Evolutionary conservation across 2,797 vertebrate genomes (phyloP).

Genomic region (Falco biarmicus): DNA sequence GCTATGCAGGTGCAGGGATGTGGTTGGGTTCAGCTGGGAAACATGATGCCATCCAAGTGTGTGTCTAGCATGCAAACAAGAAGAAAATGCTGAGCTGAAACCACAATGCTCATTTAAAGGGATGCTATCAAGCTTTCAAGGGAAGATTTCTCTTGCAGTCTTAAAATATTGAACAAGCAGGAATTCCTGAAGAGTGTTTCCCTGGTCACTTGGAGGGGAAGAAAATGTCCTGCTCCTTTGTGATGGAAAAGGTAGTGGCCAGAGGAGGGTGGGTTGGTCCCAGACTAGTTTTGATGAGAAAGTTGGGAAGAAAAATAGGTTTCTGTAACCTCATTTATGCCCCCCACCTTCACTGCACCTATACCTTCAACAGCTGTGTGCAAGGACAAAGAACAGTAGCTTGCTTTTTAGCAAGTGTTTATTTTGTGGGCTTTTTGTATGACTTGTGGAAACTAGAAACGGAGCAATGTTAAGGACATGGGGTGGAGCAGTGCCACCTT

Average conservation of each 20-base stretch:
- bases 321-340: neutral
- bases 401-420: neutral
- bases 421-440: neutral
- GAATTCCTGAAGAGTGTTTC: neutral
- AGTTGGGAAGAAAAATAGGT: neutral
- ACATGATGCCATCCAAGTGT: conserved; percentile 49
- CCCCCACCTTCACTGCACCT: neutral
- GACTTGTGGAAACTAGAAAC: neutral
- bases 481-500: neutral
- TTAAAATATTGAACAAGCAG: neutral
- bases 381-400: neutral
- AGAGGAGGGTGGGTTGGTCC: neutral
- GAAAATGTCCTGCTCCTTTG: neutral
- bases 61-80: conserved; percentile 66
- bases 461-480: neutral
- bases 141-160: neutral
- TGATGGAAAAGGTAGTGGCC: neutral
- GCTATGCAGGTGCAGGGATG: conserved; percentile 70
- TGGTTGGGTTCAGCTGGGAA: conserved; percentile 66
- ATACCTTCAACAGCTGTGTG: neutral
- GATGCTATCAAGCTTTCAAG: neutral
- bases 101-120: conserved; percentile 14
- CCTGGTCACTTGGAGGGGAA: neutral
- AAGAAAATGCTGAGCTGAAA: conserved; percentile 52
- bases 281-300: neutral